Evolutionary conservation across 2,113 vertebrate genomes (phyloP), one percentile per base, ranked within the genome.

Genomic region (Oenanthe melanoleuca): DNA sequence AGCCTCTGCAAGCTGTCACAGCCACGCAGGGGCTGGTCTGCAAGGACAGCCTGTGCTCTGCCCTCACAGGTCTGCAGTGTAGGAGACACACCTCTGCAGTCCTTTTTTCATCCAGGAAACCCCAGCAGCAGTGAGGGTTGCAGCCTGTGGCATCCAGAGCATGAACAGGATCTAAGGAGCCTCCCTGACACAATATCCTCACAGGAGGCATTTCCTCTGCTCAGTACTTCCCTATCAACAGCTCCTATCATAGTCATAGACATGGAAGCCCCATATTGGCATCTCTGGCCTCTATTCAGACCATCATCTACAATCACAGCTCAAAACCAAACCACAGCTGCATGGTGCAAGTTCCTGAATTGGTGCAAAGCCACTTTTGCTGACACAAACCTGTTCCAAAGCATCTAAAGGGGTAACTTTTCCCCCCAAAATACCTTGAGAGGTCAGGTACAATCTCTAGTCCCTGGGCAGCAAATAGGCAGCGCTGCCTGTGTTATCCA

Each of bases 11-110:
- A 67, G 34, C 24, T 3, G 0, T 44, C 22, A 19, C 0, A 2
- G 17, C 14, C 22, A 75, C 4, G 1, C 22, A 65, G 23, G 4
- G 31, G 12, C 24, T 44, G 37, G 3, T 33, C 6, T 78, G 15
- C 22, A 24, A 49, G 14, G 17, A 18, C 50, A 73, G 9, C n/a
- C 23, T 8, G 5, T 57, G 28, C 15, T 84, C 20, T 74, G 33
- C 10, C 40, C 1, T 1, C 12, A 5, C 0, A 0, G 42, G 4
- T 57, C 78, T 60, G 31, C 60, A n/a, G 8, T 1, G 3, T 12
- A 65, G 2, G 1, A 37, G 31, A 20, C 34, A 33, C 47, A 59
- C 2, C 5, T 59, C 10, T 50, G 56, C 12, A 47, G 23, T 14
- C 12, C 4, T 37, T 44, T 66, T 44, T 34, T 19, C 7, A 74